A percentile compares a stretch with the other conserved stretches of the same genome.
phyloP scores from a whole-genome alignment of 2,888 invertebrate genomes.

The Parnassius mnemosyne region DNA sequence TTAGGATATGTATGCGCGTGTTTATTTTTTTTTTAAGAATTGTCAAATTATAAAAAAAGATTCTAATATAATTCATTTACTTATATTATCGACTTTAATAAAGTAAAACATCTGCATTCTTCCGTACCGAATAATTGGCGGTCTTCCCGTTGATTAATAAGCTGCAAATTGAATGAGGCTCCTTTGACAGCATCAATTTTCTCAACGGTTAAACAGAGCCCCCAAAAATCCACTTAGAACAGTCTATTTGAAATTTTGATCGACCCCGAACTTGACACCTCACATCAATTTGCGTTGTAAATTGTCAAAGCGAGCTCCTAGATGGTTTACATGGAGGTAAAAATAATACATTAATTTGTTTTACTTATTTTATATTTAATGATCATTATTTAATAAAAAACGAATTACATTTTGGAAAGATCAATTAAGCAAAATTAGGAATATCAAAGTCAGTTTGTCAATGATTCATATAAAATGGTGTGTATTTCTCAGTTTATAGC shows the following conservation, averaged over 20 bases:
- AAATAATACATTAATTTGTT: no score
- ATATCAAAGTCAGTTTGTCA: no score
- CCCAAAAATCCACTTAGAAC: slow-evolving; percentile 74
- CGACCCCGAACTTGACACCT: slow-evolving; percentile 74
- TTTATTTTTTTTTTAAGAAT: no score
- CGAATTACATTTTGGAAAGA: no score
- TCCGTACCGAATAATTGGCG: slow-evolving; percentile 25
- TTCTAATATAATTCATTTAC: no score
- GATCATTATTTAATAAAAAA: no score
- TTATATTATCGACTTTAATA: slow-evolving; percentile 3
- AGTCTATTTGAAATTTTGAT: slow-evolving; percentile 78
- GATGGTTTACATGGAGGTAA: slow-evolving; percentile 49
- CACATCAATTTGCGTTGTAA: slow-evolving; percentile 77
- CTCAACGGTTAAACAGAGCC: slow-evolving; percentile 60
- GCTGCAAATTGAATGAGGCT: slow-evolving; percentile 71
- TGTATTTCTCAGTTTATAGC: no score
- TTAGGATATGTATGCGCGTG: no score
- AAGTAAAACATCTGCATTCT: slow-evolving; percentile 11
- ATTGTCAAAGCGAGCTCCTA: slow-evolving; percentile 67
- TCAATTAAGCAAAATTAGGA: no score
- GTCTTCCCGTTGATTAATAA: slow-evolving; percentile 69
- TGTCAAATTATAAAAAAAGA: no score
- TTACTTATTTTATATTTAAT: no score
- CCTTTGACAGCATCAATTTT: slow-evolving; percentile 79
- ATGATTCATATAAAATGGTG: no score